Percentiles rank a stretch among this genome's conserved stretches.
phyloP scores from a whole-genome alignment of 2,888 invertebrate genomes.

The Pemphredon lugubris region DNA sequence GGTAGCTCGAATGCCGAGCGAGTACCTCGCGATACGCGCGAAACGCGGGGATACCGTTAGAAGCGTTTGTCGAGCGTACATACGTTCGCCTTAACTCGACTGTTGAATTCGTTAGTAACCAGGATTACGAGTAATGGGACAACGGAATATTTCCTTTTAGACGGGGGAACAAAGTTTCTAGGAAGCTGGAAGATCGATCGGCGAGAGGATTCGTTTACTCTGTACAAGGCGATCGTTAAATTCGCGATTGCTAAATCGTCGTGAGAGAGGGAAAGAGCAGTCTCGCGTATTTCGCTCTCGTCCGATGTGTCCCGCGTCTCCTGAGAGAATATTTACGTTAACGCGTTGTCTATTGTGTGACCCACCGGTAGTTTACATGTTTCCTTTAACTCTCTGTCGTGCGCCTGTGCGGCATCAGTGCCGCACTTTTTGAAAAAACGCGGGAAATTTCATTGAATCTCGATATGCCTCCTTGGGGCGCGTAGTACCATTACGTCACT shows the following conservation, averaged over 20 bases:
- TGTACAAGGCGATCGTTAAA: slow-evolving; percentile 40
- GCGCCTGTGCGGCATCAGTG: no score
- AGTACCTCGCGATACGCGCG: slow-evolving; percentile 48
- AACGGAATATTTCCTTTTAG: slow-evolving; percentile 48
- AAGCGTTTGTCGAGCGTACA: slow-evolving; percentile 58
- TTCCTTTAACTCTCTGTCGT: no score
- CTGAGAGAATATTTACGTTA: no score
- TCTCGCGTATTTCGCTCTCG: no score
- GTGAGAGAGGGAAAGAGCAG: neutral
- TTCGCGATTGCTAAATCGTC: slow-evolving; percentile 29
- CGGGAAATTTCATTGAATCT: no score
- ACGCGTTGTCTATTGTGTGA: no score
- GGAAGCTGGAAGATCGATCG: slow-evolving; percentile 28
- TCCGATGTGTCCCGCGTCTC: no score
- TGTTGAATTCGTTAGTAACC: slow-evolving; percentile 57
- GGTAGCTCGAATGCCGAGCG: slow-evolving; percentile 28
- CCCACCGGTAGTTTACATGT: no score
- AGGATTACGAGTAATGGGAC: slow-evolving; percentile 59
- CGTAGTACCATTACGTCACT: no score
- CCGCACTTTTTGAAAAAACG: no score
- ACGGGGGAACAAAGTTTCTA: slow-evolving; percentile 24
- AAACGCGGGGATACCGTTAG: slow-evolving; percentile 58
- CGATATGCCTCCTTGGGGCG: no score
- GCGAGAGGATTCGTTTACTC: neutral
- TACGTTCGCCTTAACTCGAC: slow-evolving; percentile 55